Base-by-base conservation (phyloP, 2,888 invertebrate genomes). In the Strigamia maritima region DNA sequence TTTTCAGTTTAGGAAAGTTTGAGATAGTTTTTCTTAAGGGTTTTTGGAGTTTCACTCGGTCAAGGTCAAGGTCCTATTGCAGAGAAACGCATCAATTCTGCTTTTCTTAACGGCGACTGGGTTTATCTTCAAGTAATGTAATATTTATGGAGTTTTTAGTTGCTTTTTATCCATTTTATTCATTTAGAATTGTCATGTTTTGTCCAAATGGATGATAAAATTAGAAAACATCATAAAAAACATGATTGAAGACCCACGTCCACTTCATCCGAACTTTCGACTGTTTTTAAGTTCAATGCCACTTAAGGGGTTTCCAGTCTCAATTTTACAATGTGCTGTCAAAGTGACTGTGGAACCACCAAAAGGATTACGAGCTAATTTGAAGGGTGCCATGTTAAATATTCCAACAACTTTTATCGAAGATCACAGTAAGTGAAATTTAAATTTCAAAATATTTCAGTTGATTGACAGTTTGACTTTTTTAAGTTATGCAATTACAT, bases 351-450 rank as follows among this genome's bases (percentile, higher is more conserved):
- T 86, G 81, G 87, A 87, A 82, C 87, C 87, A 4, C 87, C 87
- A 0, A 87, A 86, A 81, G 87, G 87, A n/a, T 81, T 86, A 19
- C 65, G 85, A 19, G 78, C 94, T 0, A 96, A 96, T 89, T 94
- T 95, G 0, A 93, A 94, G 85, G 90, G 92, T 24, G 90, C 91
- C 0, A 94, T 96, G 83, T 91, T 92, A 81, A 91, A 92, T 84
- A 93, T 96, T 83, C 93, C 94, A 0, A 87, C 89, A 0, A 92
- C 91, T 78, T 94, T 92, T 85, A 95, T 95, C 84, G 93, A 95
- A 86, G 89, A 91, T 81, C 91, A 95, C 85, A 87, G 93, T 93
- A 86, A 86, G 86, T 83, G 40, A 1, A 35, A 8, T 35, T 35
- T 6, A 26, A 38, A n/a, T 70, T 22, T n/a, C 14, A 2, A 75